Evolutionary conservation across 2,113 vertebrate genomes (phyloP).

Genomic region (Mastomys natalensis): DNA sequence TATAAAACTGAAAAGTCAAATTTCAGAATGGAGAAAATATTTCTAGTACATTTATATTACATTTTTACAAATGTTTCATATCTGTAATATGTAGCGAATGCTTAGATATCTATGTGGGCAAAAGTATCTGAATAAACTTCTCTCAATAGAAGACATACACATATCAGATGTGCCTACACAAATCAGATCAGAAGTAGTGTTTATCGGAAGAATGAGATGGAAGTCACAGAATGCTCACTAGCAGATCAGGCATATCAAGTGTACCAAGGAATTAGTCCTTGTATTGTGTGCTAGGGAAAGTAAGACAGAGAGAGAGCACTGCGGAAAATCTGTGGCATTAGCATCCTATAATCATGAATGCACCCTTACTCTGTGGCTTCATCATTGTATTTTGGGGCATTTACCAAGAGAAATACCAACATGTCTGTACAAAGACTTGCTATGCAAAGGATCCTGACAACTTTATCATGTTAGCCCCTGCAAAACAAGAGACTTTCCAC

Average conservation of each 20-base stretch:
- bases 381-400: not conserved
- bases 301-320: not conserved
- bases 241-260: not conserved
- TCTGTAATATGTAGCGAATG: not conserved
- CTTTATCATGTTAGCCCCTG: not conserved
- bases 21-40: not conserved
- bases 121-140: not conserved
- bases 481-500: not conserved
- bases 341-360: not conserved
- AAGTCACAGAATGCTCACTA: not conserved
- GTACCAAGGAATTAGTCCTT: not conserved
- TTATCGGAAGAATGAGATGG: not conserved
- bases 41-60: not conserved
- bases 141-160: not conserved
- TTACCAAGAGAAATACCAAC: not conserved
- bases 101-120: not conserved
- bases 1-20: constrained; percentile 17
- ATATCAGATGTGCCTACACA: not conserved
- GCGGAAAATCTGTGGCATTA: not conserved
- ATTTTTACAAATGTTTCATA: not conserved
- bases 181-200: not conserved
- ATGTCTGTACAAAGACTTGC: not conserved
- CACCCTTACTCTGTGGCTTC: not conserved
- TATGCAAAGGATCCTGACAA: not conserved
- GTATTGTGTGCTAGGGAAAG: not conserved